A percentile compares a stretch with the other conserved stretches of the same genome.
Evolutionary conservation across 2,888 invertebrate genomes (phyloP).

Genomic region (Sarcophaga rosellei): DNA sequence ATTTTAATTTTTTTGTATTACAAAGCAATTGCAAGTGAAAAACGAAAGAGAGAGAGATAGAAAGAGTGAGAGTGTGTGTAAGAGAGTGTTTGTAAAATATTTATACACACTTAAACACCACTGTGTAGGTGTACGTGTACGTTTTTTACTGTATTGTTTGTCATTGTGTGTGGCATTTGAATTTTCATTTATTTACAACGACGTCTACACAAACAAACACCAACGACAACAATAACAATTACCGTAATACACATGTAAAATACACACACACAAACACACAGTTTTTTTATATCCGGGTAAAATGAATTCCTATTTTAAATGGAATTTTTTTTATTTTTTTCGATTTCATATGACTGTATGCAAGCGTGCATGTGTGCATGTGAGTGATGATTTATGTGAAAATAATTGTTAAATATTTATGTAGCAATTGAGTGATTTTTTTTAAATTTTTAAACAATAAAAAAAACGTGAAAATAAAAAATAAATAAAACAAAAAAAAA

Average conservation of each 20-base stretch:
- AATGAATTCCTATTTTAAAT: not conserved
- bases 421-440: slow-evolving; percentile 31
- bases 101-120: not conserved
- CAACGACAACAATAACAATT: not conserved
- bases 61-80: not conserved
- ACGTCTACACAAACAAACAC: not conserved
- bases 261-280: not conserved
- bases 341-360: not conserved
- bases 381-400: slow-evolving; percentile 52
- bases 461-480: not conserved
- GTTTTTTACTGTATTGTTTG: not conserved
- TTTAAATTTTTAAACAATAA: not conserved
- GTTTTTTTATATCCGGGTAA: not conserved
- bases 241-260: not conserved
- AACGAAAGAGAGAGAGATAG: no score
- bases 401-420: slow-evolving; percentile 52
- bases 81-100: not conserved
- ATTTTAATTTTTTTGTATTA: slow-evolving; percentile 4
- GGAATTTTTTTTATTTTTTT: not conserved
- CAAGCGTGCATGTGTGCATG: not conserved
- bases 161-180: not conserved
- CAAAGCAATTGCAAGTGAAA: not conserved
- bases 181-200: not conserved
- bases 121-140: not conserved
- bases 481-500: not conserved